A percentile compares a stretch with the other conserved stretches of the same genome.
Conservation (phyloP, 2,797 vertebrate species). For the Fundulus diaphanus region DNA sequence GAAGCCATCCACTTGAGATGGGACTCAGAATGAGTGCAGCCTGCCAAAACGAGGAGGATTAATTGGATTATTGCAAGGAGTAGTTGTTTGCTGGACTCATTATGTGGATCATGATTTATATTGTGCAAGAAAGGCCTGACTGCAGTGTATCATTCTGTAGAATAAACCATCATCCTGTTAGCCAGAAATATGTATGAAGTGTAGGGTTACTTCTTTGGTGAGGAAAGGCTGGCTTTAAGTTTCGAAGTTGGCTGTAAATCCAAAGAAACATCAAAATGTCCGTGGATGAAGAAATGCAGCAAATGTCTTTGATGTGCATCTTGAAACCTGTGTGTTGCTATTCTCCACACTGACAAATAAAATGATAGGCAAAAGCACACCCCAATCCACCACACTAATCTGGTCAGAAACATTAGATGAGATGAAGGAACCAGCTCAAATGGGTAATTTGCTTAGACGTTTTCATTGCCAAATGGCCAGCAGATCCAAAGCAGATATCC, state of each 20-base stretch:
- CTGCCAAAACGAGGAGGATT: constrained; percentile 49
- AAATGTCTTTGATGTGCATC: background rate
- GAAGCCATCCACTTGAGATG: constrained; percentile 66
- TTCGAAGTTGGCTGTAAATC: constrained; percentile 15
- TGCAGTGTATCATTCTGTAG: constrained; percentile 28
- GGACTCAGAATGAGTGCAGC: constrained; percentile 31
- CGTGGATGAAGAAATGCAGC: background rate
- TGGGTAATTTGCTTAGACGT: constrained; percentile 76
- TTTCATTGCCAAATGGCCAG: constrained; percentile 68
- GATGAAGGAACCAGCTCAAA: constrained; percentile 67
- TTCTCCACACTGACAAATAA: constrained; percentile 20
- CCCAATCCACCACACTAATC: constrained; percentile 31
- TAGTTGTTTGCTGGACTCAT: constrained; percentile 43
- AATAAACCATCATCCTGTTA: constrained; percentile 19
- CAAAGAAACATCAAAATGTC: constrained; percentile 6
- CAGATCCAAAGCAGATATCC: constrained; percentile 65
- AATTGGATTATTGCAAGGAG: constrained; percentile 59
- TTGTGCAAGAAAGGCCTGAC: constrained; percentile 44
- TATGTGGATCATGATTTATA: constrained; percentile 37
- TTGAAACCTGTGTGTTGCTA: background rate
- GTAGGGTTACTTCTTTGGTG: constrained; percentile 20
- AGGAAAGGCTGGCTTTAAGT: constrained; percentile 4
- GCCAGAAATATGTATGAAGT: constrained; percentile 18
- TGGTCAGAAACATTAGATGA: constrained; percentile 45
- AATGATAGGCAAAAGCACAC: constrained; percentile 40